Evolutionary conservation across 2,888 invertebrate species (phyloP).

Genomic region (Eupeodes latifasciatus): DNA sequence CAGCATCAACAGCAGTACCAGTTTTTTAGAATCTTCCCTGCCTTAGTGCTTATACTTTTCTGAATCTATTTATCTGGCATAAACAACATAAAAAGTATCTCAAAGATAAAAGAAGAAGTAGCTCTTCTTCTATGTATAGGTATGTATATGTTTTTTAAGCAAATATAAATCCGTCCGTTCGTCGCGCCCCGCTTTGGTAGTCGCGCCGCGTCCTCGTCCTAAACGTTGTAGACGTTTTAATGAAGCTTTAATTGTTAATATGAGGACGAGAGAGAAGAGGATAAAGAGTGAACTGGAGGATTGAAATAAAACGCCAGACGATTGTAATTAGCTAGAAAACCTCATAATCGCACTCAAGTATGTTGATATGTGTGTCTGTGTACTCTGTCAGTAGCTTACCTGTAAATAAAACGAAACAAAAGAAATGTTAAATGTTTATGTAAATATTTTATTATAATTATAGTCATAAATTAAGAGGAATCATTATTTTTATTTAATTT

Average conservation of each 20-base stretch:
- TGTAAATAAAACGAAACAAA: slow-evolving; percentile 45
- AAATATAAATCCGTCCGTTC: slow-evolving; percentile 26
- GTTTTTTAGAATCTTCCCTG: background rate
- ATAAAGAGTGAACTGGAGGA: background rate
- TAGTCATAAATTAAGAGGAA: slow-evolving; percentile 63
- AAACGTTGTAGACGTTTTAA: background rate
- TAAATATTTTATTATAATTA: background rate
- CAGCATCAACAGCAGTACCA: background rate
- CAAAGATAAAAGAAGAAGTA: slow-evolving; percentile 16
- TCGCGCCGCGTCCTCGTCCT: background rate
- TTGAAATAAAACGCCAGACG: slow-evolving; percentile 9
- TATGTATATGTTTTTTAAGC: slow-evolving; percentile 15
- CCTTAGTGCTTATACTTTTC: background rate
- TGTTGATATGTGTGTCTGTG: slow-evolving; percentile 15
- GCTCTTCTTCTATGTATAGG: slow-evolving; percentile 14
- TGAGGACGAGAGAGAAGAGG: no score
- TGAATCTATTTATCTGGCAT: slow-evolving; percentile 11
- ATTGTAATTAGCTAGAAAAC: slow-evolving; percentile 59
- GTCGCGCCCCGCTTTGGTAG: background rate
- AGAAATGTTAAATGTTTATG: slow-evolving; percentile 35
- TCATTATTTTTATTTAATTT: background rate
- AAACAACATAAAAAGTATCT: slow-evolving; percentile 48
- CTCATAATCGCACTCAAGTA: slow-evolving; percentile 42
- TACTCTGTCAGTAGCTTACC: slow-evolving; percentile 50
- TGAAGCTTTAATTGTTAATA: no score